Percentiles rank a stretch among this genome's conserved stretches.
Conservation (phyloP, 2,888 invertebrate genomes). For the Erpobdella octoculata region DNA sequence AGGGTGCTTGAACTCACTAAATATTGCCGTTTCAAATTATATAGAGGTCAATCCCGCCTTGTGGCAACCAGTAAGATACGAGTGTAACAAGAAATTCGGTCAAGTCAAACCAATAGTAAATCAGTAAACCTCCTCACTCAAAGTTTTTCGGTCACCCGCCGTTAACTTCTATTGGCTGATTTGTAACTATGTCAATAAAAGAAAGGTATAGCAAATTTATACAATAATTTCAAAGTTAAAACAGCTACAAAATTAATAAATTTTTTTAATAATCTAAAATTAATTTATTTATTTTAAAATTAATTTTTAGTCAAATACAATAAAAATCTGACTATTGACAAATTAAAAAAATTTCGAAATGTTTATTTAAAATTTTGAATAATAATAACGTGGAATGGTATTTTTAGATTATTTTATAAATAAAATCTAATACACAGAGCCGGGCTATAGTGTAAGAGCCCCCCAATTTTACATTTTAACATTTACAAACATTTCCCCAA, state of each 20-base stretch:
- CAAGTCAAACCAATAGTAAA: conserved; percentile 13
- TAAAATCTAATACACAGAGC: too few relatives aligned
- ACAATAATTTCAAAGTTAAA: neutral
- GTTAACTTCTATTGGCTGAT: conserved; percentile 8
- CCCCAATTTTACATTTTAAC: too few relatives aligned
- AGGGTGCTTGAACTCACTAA: neutral
- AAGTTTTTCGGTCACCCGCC: conserved; percentile 10
- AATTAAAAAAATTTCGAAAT: too few relatives aligned
- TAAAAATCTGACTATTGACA: too few relatives aligned
- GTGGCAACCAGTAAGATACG: conserved; percentile 15
- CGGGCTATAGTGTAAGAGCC: too few relatives aligned
- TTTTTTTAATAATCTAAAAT: neutral
- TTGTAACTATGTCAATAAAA: neutral
- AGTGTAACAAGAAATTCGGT: conserved; percentile 2
- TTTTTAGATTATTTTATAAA: too few relatives aligned
- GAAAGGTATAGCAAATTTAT: conserved; percentile 1
- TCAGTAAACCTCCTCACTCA: neutral
- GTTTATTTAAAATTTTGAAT: too few relatives aligned
- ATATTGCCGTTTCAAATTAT: neutral
- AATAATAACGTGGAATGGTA: too few relatives aligned
- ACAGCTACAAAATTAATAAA: neutral
- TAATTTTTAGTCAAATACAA: neutral
- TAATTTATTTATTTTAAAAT: neutral
- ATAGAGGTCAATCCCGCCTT: conserved; percentile 24
- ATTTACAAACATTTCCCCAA: too few relatives aligned